phyloP scores from a whole-genome alignment of 2,888 invertebrate genomes.

The Volucella inanis region DNA sequence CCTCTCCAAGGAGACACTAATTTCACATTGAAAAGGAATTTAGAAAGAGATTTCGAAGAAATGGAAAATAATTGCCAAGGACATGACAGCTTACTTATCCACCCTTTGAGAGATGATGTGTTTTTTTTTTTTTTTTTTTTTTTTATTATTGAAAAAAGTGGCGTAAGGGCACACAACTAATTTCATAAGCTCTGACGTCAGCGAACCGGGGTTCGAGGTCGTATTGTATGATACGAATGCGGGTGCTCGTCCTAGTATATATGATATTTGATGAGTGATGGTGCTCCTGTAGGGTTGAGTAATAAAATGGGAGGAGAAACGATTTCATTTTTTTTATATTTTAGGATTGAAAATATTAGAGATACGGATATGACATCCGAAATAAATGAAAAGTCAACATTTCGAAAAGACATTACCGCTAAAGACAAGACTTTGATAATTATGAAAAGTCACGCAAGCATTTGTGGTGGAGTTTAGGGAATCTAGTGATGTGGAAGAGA shows the following conservation, averaged over 20 bases:
- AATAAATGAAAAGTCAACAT: not conserved
- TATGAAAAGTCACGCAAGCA: constrained; percentile 33
- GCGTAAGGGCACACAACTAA: constrained; percentile 8
- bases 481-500: no score
- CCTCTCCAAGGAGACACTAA: constrained; percentile 14
- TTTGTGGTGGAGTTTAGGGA: not conserved
- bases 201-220: constrained; percentile 24
- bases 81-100: constrained; percentile 16
- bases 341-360: constrained; percentile 15
- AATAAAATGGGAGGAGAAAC: not conserved
- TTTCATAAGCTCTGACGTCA: constrained; percentile 49
- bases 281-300: not conserved
- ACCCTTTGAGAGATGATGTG: constrained; percentile 1
- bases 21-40: constrained; percentile 44
- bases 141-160: no score
- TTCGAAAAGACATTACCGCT: constrained; percentile 16
- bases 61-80: constrained; percentile 40
- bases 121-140: no score
- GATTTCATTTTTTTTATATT: constrained; percentile 10
- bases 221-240: not conserved
- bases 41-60: constrained; percentile 21
- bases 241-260: not conserved
- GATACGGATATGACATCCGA: constrained; percentile 26
- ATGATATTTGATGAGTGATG: constrained; percentile 20
- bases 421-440: constrained; percentile 28